Percentiles rank a stretch among this genome's conserved stretches.
These are phyloP conservation scores for Thaumetopoea pityocampa DNA, from an alignment of 1,140 invertebrate genomes.

Conservation along the genomic window DNA sequence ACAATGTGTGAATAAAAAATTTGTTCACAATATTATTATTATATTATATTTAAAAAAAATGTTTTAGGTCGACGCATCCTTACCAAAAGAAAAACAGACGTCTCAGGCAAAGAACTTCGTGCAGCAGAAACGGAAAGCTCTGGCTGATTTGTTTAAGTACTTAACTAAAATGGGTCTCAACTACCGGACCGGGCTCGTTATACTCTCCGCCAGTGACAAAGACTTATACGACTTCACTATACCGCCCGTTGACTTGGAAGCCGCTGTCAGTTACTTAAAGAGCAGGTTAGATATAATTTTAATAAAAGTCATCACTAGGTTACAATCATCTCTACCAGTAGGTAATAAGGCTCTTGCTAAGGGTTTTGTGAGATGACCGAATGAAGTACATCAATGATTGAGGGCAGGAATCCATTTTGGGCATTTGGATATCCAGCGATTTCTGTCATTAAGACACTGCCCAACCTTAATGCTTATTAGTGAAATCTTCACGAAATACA, in stretches of 20 bases:
- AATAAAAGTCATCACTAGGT: too few relatives aligned
- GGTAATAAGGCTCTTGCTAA: too few relatives aligned
- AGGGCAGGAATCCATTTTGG: too few relatives aligned
- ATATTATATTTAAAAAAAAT: background rate
- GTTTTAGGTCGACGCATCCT: conserved; percentile 77
- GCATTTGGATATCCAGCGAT: too few relatives aligned
- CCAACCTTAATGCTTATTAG: too few relatives aligned
- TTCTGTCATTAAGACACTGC: too few relatives aligned
- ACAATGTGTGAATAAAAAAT: background rate
- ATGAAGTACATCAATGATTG: too few relatives aligned
- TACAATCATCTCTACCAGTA: too few relatives aligned
- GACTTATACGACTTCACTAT: conserved; percentile 72
- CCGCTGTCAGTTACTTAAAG: conserved; percentile 70
- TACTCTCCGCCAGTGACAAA: conserved; percentile 51
- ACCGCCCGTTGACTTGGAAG: conserved; percentile 79
- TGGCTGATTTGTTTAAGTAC: conserved; percentile 90
- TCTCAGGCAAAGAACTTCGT: conserved; percentile 88
- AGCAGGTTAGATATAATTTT: conserved; percentile 45
- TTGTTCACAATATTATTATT: background rate
- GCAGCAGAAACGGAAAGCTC: conserved; percentile 87
- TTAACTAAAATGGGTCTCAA: conserved; percentile 85
- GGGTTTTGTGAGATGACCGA: too few relatives aligned
- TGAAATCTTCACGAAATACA: too few relatives aligned
- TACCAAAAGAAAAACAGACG: conserved; percentile 85
- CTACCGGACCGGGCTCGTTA: conserved; percentile 84